Percentiles rank a stretch among this genome's conserved stretches.
These are phyloP conservation scores for Armadillidium nasatum DNA, from an alignment of 1,140 invertebrate genomes.

Conservation along the genomic window DNA sequence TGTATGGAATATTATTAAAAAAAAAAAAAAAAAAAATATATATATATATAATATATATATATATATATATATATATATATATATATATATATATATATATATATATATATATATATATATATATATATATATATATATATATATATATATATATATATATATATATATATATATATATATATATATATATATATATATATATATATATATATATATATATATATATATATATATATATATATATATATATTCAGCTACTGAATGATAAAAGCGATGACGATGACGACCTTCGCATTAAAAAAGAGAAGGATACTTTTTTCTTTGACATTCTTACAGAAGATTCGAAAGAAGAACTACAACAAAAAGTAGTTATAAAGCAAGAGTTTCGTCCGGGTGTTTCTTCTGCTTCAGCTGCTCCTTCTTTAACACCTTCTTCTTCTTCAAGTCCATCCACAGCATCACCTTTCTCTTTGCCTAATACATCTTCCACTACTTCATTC, in stretches of 20 bases:
- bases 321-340: background rate
- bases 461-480: background rate
- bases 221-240: too few relatives aligned
- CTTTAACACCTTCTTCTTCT: conserved; percentile 2
- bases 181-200: too few relatives aligned
- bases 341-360: background rate
- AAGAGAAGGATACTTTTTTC: background rate
- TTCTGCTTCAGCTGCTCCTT: background rate
- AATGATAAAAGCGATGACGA: background rate
- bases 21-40: too few relatives aligned
- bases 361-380: conserved; percentile 8
- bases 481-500: conserved; percentile 16
- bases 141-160: too few relatives aligned
- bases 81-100: too few relatives aligned
- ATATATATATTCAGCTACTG: background rate
- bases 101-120: too few relatives aligned
- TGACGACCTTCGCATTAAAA: background rate
- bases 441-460: conserved; percentile 12
- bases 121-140: too few relatives aligned
- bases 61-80: too few relatives aligned
- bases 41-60: too few relatives aligned
- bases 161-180: too few relatives aligned
- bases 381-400: conserved; percentile 20
- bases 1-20: too few relatives aligned
- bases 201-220: too few relatives aligned